These are phyloP conservation scores for Quadroppia sp. DNA, from an alignment of 2,888 invertebrate genomes.

Conservation along the genomic window DNA sequence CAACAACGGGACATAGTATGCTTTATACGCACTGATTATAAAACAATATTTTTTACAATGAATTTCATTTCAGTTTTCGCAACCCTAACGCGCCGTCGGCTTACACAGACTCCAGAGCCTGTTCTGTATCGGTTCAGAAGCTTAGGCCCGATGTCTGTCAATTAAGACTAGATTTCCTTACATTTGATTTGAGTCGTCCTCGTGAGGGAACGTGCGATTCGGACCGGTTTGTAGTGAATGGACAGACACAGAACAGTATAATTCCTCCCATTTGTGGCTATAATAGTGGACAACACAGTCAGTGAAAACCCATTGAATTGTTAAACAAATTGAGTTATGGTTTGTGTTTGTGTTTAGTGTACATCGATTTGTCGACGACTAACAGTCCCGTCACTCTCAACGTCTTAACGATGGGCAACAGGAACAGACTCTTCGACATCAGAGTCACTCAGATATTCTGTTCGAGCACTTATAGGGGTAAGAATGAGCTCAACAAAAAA, in stretches of 20 bases:
- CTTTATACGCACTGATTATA: background rate
- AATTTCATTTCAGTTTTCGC: no score
- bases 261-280: constrained; percentile 44
- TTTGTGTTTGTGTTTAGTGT: constrained; percentile 39
- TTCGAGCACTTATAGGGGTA: constrained; percentile 37
- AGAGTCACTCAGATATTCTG: constrained; percentile 42
- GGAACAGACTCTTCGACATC: constrained; percentile 42
- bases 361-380: constrained; percentile 36
- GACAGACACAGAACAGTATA: constrained; percentile 42
- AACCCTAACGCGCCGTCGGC: constrained; percentile 42
- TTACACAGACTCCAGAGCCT: constrained; percentile 41
- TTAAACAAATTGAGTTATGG: background rate
- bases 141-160: constrained; percentile 41
- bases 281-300: constrained; percentile 44
- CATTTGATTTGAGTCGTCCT: constrained; percentile 39
- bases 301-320: background rate
- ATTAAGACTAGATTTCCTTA: constrained; percentile 42
- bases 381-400: constrained; percentile 41
- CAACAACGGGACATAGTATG: constrained; percentile 42
- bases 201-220: constrained; percentile 40
- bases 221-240: constrained; percentile 43
- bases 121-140: constrained; percentile 36
- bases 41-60: background rate
- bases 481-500: background rate
- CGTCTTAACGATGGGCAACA: constrained; percentile 41